Evolutionary conservation across 2,888 invertebrate genomes (phyloP).

Genomic region (Rhaphigaster nebulosa): DNA sequence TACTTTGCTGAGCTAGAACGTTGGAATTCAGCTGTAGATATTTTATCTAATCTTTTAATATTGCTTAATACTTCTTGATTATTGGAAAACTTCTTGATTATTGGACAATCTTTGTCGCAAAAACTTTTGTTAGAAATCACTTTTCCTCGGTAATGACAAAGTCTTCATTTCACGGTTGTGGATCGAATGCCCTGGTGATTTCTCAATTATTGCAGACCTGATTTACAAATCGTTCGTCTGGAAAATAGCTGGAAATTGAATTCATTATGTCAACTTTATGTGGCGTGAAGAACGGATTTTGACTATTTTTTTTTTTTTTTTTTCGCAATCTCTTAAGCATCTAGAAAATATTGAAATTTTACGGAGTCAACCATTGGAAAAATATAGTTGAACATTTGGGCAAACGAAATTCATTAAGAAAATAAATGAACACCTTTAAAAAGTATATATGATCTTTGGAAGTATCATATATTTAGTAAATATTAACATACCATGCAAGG

Average conservation of each 20-base stretch:
- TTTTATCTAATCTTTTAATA: too few species aligned
- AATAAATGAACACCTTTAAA: too few species aligned
- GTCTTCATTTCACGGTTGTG: background rate
- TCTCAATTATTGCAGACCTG: background rate
- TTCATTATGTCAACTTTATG: background rate
- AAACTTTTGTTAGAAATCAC: background rate
- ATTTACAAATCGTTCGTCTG: background rate
- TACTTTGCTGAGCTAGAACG: too few species aligned
- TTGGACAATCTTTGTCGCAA: background rate
- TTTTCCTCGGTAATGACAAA: background rate
- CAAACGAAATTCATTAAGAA: background rate
- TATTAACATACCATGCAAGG: too few species aligned
- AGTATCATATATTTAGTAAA: too few species aligned
- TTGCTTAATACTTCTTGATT: background rate
- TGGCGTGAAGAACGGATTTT: background rate
- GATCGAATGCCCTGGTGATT: background rate
- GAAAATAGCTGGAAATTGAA: background rate
- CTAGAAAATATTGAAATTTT: background rate
- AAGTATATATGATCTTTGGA: too few species aligned
- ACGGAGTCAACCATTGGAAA: background rate
- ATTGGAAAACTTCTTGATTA: background rate
- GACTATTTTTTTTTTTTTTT: background rate
- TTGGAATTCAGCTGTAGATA: too few species aligned
- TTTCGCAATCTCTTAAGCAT: background rate
- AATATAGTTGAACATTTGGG: background rate